Evolutionary conservation across 2,888 invertebrate genomes (phyloP).

Genomic region (Pristionchus maxplancki): DNA sequence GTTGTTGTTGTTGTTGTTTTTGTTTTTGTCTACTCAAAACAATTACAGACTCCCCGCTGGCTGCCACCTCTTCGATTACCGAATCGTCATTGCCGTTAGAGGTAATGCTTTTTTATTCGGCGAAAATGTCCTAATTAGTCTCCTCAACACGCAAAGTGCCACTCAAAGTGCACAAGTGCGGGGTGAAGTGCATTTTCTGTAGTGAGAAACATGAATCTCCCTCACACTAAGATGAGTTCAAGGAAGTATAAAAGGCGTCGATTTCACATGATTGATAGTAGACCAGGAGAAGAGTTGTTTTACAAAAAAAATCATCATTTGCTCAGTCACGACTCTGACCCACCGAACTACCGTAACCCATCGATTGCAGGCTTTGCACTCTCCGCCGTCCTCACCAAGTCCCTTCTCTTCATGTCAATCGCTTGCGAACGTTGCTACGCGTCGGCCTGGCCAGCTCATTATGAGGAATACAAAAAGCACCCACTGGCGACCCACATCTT

Average conservation of each 20-base stretch:
- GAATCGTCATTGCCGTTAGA: not conserved
- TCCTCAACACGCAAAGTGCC: not conserved
- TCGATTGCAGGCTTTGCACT: not conserved
- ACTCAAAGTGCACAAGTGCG: not conserved
- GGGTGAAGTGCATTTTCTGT: too few species aligned
- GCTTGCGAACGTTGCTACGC: not conserved
- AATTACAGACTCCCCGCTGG: not conserved
- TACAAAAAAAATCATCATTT: not conserved
- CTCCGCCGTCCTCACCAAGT: not conserved
- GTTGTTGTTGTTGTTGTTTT: too few species aligned
- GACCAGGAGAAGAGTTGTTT: too few species aligned
- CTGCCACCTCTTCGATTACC: not conserved
- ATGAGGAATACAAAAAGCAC: not conserved
- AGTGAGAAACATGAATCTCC: too few species aligned
- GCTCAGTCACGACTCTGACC: too few species aligned
- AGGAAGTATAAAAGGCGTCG: too few species aligned
- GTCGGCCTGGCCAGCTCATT: not conserved
- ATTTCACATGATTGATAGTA: too few species aligned
- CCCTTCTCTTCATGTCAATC: not conserved
- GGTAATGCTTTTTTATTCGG: not conserved
- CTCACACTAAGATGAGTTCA: too few species aligned
- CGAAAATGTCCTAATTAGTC: too few species aligned
- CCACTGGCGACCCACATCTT: not conserved
- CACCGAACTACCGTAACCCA: too few species aligned
- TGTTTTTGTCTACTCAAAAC: too few species aligned